These are phyloP conservation scores for Carassius gibelio DNA, from an alignment of 2,113 vertebrate genomes.

Conservation along the genomic window DNA sequence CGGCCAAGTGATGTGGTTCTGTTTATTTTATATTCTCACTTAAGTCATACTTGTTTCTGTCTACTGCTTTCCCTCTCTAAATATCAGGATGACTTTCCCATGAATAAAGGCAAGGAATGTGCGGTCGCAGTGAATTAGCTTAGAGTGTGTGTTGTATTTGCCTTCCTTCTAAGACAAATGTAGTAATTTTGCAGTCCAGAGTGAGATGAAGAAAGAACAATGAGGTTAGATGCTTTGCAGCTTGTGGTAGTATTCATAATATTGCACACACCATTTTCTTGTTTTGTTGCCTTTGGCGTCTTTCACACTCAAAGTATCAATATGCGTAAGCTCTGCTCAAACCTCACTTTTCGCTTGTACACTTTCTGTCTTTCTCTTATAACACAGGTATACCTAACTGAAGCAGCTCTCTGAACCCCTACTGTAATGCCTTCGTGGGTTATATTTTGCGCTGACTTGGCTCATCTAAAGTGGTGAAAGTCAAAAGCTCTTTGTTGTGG, in stretches of 20 bases:
- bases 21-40: constrained; percentile 70
- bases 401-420: constrained; percentile 17
- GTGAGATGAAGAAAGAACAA: neutral
- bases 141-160: neutral
- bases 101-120: constrained; percentile 37
- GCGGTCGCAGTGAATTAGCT: constrained; percentile 29
- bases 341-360: neutral
- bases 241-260: neutral
- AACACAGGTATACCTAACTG: constrained; percentile 44
- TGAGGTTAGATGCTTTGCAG: neutral
- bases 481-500: constrained; percentile 87
- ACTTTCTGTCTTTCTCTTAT: neutral
- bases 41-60: constrained; percentile 42
- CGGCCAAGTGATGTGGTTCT: constrained; percentile 90
- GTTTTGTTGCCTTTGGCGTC: neutral
- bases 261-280: neutral
- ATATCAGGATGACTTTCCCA: constrained; percentile 33
- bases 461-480: constrained; percentile 74
- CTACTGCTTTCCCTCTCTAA: constrained; percentile 51
- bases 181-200: neutral
- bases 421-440: constrained; percentile 52
- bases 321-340: neutral
- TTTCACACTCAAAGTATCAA: constrained; percentile 3
- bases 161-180: constrained; percentile 14
- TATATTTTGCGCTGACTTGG: constrained; percentile 79